A percentile compares a stretch with the other conserved stretches of the same genome.
Conservation (phyloP, 2,888 invertebrate genomes). For the Idaea straminata region DNA sequence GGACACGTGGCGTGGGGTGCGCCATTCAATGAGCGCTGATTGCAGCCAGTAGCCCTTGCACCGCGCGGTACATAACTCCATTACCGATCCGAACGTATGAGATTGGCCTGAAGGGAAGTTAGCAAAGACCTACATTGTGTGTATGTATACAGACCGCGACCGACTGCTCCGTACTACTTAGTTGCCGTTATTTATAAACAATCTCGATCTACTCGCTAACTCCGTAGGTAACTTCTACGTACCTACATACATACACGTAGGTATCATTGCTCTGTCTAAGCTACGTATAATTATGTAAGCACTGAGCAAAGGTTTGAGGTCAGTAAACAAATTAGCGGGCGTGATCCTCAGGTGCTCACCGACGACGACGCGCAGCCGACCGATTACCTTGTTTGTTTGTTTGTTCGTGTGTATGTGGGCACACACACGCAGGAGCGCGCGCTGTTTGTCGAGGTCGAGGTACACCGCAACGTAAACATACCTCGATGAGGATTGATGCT, state of each 20-base stretch:
- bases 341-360: conserved; percentile 21
- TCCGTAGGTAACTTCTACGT: too few relatives aligned
- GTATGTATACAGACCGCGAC: conserved; percentile 4
- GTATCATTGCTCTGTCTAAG: conserved; percentile 7
- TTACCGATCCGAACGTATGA: conserved; percentile 34
- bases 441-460: conserved; percentile 16
- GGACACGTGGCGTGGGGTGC: conserved; percentile 9
- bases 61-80: conserved; percentile 34
- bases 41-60: conserved; percentile 32
- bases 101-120: conserved; percentile 34
- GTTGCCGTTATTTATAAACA: conserved; percentile 5
- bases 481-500: conserved; percentile 18
- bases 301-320: conserved; percentile 17
- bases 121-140: conserved; percentile 9
- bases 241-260: too few relatives aligned
- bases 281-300: conserved; percentile 12
- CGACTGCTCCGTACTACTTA: conserved; percentile 4
- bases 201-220: too few relatives aligned
- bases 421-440: conserved; percentile 5
- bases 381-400: conserved; percentile 26
- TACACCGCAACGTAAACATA: conserved; percentile 13
- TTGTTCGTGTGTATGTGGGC: conserved; percentile 14
- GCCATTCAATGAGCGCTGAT: conserved; percentile 46
- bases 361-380: conserved; percentile 6
- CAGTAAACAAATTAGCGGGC: conserved; percentile 26